These are phyloP conservation scores for Etheostoma spectabile DNA, from an alignment of 2,113 vertebrate genomes.

Conservation along the genomic window DNA sequence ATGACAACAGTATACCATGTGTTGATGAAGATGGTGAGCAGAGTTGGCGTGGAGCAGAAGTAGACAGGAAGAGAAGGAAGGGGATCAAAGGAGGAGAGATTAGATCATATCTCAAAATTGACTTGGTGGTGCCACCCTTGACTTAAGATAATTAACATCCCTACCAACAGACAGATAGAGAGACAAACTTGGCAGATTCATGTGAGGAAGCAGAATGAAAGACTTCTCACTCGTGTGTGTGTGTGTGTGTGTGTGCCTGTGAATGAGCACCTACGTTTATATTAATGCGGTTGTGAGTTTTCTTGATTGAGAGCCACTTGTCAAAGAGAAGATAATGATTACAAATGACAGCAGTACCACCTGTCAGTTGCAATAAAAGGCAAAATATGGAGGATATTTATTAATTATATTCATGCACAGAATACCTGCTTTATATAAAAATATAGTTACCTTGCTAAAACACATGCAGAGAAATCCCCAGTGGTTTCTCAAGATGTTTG, in stretches of 20 bases:
- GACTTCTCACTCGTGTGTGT: neutral
- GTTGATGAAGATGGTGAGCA: slow-evolving; percentile 44
- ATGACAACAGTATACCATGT: slow-evolving; percentile 38
- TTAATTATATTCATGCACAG: neutral
- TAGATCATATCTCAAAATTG: slow-evolving; percentile 75
- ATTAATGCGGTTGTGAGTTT: slow-evolving; percentile 10
- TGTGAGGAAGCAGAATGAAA: slow-evolving; percentile 26
- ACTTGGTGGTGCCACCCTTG: slow-evolving; percentile 66
- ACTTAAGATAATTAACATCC: slow-evolving; percentile 72
- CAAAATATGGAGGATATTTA: neutral
- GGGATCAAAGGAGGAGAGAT: slow-evolving; percentile 70
- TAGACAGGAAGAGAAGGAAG: slow-evolving; percentile 64
- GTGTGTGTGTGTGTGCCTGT: neutral
- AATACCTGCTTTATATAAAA: neutral
- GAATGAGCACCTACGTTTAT: neutral
- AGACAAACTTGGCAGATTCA: slow-evolving; percentile 37
- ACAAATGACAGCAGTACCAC: slow-evolving; percentile 17
- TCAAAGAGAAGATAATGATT: slow-evolving; percentile 27
- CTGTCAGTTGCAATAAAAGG: slow-evolving; percentile 10
- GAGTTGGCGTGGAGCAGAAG: slow-evolving; percentile 30
- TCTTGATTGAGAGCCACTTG: slow-evolving; percentile 34
- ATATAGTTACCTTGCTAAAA: neutral
- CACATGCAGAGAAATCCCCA: neutral
- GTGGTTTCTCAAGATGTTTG: neutral
- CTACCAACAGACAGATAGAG: slow-evolving; percentile 45